Percentiles rank a stretch among this genome's conserved stretches.
Evolutionary conservation across 2,888 invertebrate genomes (phyloP).

Genomic region (Drosophila vallismaia): DNA sequence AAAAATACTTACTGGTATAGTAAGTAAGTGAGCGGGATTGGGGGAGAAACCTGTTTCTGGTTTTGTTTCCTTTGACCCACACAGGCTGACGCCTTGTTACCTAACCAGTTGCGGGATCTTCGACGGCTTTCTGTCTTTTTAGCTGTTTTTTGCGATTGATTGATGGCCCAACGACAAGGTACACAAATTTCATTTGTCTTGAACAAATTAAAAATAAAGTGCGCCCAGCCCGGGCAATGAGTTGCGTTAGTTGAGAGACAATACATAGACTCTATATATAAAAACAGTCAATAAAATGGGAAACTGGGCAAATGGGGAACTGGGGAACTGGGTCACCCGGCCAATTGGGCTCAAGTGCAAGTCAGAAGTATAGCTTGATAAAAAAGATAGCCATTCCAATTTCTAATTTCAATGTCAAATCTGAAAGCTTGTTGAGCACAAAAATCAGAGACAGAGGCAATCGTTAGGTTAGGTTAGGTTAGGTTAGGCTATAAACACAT

Average conservation of each 20-base stretch:
- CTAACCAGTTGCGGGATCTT: slow-evolving; percentile 38
- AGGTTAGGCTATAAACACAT: too few species aligned
- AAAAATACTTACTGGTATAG: slow-evolving; percentile 2
- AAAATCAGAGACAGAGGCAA: not conserved
- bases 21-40: slow-evolving; percentile 24
- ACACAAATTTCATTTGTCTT: slow-evolving; percentile 52
- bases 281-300: slow-evolving; percentile 53
- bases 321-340: slow-evolving; percentile 60
- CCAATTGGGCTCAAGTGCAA: slow-evolving; percentile 67
- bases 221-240: slow-evolving; percentile 39
- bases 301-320: slow-evolving; percentile 16
- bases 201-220: slow-evolving; percentile 42
- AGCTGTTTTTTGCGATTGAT: slow-evolving; percentile 47
- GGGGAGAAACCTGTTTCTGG: slow-evolving; percentile 40
- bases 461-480: too few species aligned
- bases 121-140: slow-evolving; percentile 5
- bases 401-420: slow-evolving; percentile 22
- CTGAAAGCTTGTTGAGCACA: too few species aligned
- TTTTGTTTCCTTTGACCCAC: slow-evolving; percentile 47
- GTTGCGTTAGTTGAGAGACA: slow-evolving; percentile 34
- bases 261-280: not conserved
- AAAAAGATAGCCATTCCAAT: slow-evolving; percentile 15
- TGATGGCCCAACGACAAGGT: slow-evolving; percentile 63
- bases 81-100: slow-evolving; percentile 30
- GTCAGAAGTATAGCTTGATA: slow-evolving; percentile 39